Conservation (phyloP, 2,888 invertebrate species). For the Agonopterix arenella region DNA sequence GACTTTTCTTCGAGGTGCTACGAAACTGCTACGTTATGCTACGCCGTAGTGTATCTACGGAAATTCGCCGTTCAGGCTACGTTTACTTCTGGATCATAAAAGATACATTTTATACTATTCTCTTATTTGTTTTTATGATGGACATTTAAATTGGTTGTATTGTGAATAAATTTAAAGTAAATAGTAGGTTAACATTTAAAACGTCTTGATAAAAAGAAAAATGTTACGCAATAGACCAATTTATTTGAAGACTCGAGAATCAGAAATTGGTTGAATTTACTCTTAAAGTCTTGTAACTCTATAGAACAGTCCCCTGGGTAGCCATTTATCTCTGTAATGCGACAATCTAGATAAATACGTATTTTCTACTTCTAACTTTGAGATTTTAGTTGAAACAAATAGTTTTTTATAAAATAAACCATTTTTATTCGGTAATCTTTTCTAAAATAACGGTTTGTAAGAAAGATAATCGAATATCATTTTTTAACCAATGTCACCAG, state of each 20-base stretch:
- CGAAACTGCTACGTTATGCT: slow-evolving; percentile 3
- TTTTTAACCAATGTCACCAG: no score
- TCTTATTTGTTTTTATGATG: no score
- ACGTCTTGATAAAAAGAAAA: no score
- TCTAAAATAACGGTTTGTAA: no score
- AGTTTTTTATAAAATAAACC: no score
- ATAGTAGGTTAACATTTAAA: no score
- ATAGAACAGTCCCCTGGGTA: slow-evolving; percentile 5
- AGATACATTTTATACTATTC: no score
- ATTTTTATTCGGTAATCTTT: no score
- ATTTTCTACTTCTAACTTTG: not conserved
- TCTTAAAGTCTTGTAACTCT: slow-evolving; percentile 6
- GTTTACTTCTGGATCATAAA: not conserved
- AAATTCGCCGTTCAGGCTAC: not conserved
- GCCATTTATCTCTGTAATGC: slow-evolving; percentile 5
- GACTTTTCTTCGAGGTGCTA: not conserved
- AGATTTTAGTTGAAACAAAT: not conserved
- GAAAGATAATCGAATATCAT: no score
- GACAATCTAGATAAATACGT: not conserved
- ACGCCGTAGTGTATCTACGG: not conserved
- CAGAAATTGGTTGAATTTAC: not conserved
- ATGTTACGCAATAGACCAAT: no score
- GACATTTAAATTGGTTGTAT: no score
- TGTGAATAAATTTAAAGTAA: no score
- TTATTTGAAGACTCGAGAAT: not conserved